Percentiles rank a stretch among this genome's conserved stretches.
phyloP scores from a whole-genome alignment of 2,113 vertebrate genomes.

The Oceanodroma tethys region DNA sequence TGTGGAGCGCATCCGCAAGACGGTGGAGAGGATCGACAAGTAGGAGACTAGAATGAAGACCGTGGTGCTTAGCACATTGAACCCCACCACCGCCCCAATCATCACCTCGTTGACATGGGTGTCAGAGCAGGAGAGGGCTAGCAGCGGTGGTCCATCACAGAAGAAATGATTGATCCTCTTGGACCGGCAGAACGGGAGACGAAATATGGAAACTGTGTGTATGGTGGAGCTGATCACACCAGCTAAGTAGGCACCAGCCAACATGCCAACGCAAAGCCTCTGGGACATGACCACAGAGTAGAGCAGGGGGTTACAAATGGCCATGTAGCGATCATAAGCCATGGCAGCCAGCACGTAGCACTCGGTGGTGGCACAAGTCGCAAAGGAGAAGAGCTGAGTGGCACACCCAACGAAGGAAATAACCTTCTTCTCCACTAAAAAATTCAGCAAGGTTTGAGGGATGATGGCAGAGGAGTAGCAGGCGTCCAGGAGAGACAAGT shows the following conservation, averaged over 20 bases:
- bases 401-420: neutral
- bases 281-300: constrained; percentile 30
- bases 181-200: neutral
- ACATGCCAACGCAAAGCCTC: neutral
- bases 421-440: neutral
- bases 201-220: neutral
- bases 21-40: neutral
- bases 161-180: constrained; percentile 13
- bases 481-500: neutral
- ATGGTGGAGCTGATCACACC: constrained; percentile 7
- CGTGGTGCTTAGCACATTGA: neutral
- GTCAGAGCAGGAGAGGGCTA: constrained; percentile 22
- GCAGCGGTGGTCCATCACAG: neutral
- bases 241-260: neutral
- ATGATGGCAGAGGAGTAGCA: constrained; percentile 32
- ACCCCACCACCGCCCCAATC: neutral
- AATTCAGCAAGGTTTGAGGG: neutral
- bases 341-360: constrained; percentile 43
- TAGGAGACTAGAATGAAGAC: neutral
- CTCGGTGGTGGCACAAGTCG: neutral
- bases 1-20: neutral
- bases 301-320: constrained; percentile 24
- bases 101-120: neutral
- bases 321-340: constrained; percentile 29
- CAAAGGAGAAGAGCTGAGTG: constrained; percentile 19